Evolutionary conservation across 2,888 invertebrate species (phyloP), one percentile per base, ranked within the genome.

Genomic region (Oegoconia quadripuncta): DNA sequence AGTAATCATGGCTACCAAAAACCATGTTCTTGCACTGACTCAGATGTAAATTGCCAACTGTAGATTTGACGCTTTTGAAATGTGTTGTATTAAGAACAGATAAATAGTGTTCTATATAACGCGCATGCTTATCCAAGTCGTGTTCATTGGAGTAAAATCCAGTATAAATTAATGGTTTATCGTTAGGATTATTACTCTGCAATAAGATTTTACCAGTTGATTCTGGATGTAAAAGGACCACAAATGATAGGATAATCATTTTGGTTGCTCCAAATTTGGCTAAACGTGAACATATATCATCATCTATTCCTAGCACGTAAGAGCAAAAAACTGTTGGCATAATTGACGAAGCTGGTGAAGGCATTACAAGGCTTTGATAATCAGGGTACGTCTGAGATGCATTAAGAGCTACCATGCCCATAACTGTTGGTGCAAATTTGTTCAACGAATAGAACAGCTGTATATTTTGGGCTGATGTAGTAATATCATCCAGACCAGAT

Each of bases 141-240:
- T 42, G 26, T 6, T 42, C 20, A 3, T 65, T 41, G 8, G 44
- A 50, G 25, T 58, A 69, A 7, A 54, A 64, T 6, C 63, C 59
- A 3, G 59, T 43, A 34, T 58, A 46, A 5, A 76, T 62, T 1
- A 59, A 12, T 1, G 73, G 72, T 12, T 46, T 38, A 1, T 61
- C 67, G n/a, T 49, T 52, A 1, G 74, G 69, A 36, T 74, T 34
- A 8, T 41, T 46, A 23, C 57, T 68, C 5, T 46, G 44, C 9
- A 77, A 46, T n/a, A 27, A 41, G 9, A 76, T 48, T 8, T 41
- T 41, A 5, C 77, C 77, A 27, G 48, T 72, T 0, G 77, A 77
- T 44, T 66, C 41, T 6, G 76, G 73, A 25, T 64, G 59, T 3
- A 72, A 36, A 13, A 67, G 30, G 5, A 52, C 30, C 8, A 66